A percentile compares a stretch with the other conserved stretches of the same genome.
phyloP scores from a whole-genome alignment of 1,140 invertebrate genomes.

The Pogonognathellus flavescens region DNA sequence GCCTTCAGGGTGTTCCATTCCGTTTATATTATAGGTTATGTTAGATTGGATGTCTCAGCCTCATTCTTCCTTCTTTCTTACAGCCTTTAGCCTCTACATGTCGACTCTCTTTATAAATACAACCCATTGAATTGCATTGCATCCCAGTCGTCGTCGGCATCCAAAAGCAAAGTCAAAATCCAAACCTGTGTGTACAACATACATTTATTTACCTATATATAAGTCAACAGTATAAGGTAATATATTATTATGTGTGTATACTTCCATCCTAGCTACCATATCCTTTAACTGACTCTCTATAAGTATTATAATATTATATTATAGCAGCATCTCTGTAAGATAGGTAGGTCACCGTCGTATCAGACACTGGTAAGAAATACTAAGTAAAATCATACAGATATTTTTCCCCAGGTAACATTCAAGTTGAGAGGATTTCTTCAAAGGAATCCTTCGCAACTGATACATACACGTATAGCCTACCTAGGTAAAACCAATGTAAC shows the following conservation, averaged over 20 bases:
- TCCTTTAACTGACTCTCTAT: background rate
- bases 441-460: background rate
- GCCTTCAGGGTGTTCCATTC: slow-evolving; percentile 58
- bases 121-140: background rate
- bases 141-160: background rate
- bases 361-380: background rate
- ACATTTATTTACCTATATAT: slow-evolving; percentile 26
- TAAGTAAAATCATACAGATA: slow-evolving; percentile 24
- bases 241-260: background rate
- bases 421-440: slow-evolving; percentile 3
- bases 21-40: slow-evolving; percentile 45
- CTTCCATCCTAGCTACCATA: background rate
- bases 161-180: slow-evolving; percentile 34
- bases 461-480: background rate
- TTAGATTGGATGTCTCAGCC: slow-evolving; percentile 33
- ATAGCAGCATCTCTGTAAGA: background rate
- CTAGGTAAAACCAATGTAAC: background rate
- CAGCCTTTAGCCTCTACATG: slow-evolving; percentile 23
- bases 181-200: slow-evolving; percentile 38
- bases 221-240: background rate
- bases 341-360: slow-evolving; percentile 22
- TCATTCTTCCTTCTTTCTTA: slow-evolving; percentile 19
- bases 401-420: slow-evolving; percentile 45
- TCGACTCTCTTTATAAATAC: slow-evolving; percentile 19
- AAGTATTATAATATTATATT: background rate